Conservation (phyloP, 2,797 vertebrate genomes). For the Cuculus canorus region DNA sequence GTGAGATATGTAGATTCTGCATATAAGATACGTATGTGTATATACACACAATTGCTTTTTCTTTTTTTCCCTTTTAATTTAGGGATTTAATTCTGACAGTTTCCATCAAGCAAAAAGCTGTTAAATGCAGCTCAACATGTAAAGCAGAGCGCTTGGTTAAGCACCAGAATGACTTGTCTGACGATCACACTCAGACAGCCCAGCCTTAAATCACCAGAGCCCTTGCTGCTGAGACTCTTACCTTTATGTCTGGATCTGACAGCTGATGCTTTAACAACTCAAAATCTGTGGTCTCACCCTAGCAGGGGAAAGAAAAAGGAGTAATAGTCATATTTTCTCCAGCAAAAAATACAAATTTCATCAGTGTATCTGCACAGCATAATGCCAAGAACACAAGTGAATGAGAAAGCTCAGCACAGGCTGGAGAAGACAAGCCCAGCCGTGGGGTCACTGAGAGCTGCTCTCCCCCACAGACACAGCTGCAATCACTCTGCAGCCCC, state of each 20-base stretch:
- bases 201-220: background rate
- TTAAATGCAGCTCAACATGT: background rate
- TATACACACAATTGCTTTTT: rapidly evolving
- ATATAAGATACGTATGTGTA: rapidly evolving
- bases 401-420: background rate
- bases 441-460: background rate
- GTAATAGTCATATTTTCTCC: rapidly evolving
- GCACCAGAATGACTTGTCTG: background rate
- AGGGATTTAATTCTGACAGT: background rate
- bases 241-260: constrained; percentile 94
- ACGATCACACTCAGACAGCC: background rate
- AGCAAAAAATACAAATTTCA: background rate
- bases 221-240: constrained; percentile 49
- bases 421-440: background rate
- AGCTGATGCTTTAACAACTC: constrained; percentile 91
- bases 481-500: rapidly evolving
- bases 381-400: rapidly evolving
- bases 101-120: background rate
- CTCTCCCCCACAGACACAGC: background rate
- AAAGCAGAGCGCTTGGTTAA: background rate
- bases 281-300: constrained; percentile 90
- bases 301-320: background rate
- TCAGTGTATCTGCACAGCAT: rapidly evolving
- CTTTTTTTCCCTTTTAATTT: background rate
- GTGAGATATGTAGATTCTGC: background rate